Evolutionary conservation across 2,113 vertebrate species (phyloP).

Genomic region (Thamnophis sirtalis): DNA sequence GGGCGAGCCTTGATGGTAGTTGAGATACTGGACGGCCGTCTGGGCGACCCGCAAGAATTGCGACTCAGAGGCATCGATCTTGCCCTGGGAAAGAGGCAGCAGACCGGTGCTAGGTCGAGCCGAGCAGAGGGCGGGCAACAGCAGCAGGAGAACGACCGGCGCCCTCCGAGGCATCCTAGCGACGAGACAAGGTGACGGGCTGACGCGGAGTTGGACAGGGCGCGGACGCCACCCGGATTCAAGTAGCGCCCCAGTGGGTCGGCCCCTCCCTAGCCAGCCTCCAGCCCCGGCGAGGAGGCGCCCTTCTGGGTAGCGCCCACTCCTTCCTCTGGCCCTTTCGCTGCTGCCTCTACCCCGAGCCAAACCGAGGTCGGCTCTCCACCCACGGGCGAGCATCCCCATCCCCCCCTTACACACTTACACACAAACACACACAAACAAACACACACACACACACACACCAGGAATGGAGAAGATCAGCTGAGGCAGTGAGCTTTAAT

Average conservation of each 20-base stretch:
- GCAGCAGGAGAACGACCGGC: neutral
- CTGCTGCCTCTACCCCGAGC: neutral
- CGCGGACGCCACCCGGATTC: conserved; percentile 6
- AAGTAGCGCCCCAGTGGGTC: neutral
- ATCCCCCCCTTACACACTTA: no score
- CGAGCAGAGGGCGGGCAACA: neutral
- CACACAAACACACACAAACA: no score
- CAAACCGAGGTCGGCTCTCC: neutral
- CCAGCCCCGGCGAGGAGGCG: neutral
- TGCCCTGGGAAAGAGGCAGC: neutral
- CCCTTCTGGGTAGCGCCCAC: neutral
- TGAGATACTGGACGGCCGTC: conserved; percentile 60
- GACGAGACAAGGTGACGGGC: neutral
- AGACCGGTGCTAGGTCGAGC: neutral
- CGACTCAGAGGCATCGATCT: neutral
- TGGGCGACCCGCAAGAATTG: conserved; percentile 45
- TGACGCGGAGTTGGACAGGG: neutral
- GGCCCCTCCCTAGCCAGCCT: neutral
- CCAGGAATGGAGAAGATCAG: neutral
- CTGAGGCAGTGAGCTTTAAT: neutral
- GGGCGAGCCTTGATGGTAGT: conserved; percentile 56
- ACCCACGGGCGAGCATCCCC: neutral
- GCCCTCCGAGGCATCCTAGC: neutral
- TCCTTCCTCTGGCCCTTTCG: neutral
- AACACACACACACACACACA: fast-evolving